phyloP scores from a whole-genome alignment of 2,888 invertebrate species.

The Zele albiditarsus region DNA sequence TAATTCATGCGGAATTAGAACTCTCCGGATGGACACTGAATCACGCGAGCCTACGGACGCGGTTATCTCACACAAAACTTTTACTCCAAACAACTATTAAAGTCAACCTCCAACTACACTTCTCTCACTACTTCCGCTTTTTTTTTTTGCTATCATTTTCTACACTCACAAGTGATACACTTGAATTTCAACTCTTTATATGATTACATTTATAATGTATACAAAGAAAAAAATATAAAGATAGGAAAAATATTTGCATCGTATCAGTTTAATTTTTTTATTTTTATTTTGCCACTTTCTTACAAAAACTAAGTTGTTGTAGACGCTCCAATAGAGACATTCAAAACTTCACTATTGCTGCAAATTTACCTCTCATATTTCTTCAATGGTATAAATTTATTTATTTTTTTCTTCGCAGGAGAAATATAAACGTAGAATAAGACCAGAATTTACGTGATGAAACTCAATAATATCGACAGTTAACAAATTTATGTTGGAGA shows the following conservation, averaged over 20 bases:
- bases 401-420: no score
- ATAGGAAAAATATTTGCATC: not conserved
- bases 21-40: constrained; percentile 45
- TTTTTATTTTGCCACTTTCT: not conserved
- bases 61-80: constrained; percentile 12
- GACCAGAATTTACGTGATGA: no score
- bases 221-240: not conserved
- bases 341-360: no score
- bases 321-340: no score
- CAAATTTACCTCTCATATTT: no score
- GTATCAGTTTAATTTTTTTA: not conserved
- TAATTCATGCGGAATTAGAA: constrained; percentile 50
- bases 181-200: not conserved
- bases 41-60: constrained; percentile 45
- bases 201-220: not conserved
- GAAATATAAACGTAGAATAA: no score
- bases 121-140: not conserved
- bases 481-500: no score
- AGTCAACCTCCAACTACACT: constrained; percentile 6
- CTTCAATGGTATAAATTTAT: no score
- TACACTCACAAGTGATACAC: not conserved
- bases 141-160: not conserved
- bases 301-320: no score
- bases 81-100: not conserved
- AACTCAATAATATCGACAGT: no score